Percentiles rank a stretch among this genome's conserved stretches.
These are phyloP conservation scores for Coptodon rendalli DNA, from an alignment of 2,113 vertebrate genomes.

Conservation along the genomic window DNA sequence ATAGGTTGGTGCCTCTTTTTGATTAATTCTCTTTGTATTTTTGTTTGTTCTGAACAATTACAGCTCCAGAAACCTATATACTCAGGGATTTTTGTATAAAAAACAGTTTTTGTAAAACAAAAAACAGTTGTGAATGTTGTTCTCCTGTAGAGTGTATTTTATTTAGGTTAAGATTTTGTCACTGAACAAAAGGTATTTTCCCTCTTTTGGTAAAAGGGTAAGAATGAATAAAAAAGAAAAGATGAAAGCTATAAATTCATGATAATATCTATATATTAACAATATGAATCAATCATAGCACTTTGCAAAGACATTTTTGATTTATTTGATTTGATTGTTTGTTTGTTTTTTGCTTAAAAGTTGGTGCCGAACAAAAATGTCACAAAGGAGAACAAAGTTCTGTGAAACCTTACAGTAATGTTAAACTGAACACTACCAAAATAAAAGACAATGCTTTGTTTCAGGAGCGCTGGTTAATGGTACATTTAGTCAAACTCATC, in stretches of 20 bases:
- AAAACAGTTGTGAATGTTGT: neutral
- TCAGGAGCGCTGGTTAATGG: neutral
- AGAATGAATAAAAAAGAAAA: neutral
- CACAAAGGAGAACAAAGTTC: neutral
- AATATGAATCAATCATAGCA: neutral
- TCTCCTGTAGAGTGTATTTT: neutral
- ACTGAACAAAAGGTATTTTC: neutral
- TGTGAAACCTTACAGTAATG: neutral
- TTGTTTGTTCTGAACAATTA: neutral
- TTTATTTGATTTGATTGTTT: neutral
- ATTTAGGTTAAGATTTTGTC: neutral
- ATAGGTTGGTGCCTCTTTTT: conserved; percentile 8
- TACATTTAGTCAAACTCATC: neutral
- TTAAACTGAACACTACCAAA: neutral
- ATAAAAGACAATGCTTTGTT: neutral
- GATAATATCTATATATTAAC: neutral
- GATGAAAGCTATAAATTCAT: neutral
- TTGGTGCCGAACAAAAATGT: neutral
- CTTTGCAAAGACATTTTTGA: neutral
- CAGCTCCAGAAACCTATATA: neutral
- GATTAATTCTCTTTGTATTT: neutral
- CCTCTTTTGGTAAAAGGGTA: neutral
- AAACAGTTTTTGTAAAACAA: neutral
- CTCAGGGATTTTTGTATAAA: neutral
- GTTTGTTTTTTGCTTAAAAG: neutral